phyloP scores from a whole-genome alignment of 1,140 invertebrate genomes.

The Apis cerana region DNA sequence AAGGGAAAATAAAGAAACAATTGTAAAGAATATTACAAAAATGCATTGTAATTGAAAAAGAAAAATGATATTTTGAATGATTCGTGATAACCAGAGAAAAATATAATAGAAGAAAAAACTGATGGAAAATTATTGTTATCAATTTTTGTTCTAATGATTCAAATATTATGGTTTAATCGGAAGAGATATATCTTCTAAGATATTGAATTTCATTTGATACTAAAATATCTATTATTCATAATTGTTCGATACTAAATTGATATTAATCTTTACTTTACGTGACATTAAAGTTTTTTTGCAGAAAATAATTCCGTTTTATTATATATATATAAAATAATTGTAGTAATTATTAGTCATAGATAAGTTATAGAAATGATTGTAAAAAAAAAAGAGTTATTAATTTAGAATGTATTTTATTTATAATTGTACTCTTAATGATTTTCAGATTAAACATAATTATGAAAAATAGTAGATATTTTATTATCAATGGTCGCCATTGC shows the following conservation, averaged over 20 bases:
- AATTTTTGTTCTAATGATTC: background rate
- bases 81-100: background rate
- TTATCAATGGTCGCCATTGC: slow-evolving; percentile 14
- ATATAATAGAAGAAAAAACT: background rate
- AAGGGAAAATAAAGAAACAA: background rate
- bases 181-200: background rate
- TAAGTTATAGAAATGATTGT: too few species aligned
- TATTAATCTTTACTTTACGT: background rate
- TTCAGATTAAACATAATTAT: background rate
- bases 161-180: background rate
- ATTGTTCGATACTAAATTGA: background rate
- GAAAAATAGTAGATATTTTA: background rate
- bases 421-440: too few species aligned
- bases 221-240: background rate
- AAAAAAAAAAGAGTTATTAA: too few species aligned
- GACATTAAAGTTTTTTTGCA: background rate
- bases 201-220: background rate
- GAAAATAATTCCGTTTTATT: background rate
- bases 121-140: background rate
- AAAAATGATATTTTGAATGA: background rate
- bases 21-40: background rate
- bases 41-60: too few species aligned
- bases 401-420: too few species aligned
- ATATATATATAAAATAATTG: too few species aligned
- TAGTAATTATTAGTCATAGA: too few species aligned